Conservation (phyloP, 2,888 invertebrate species). For the Steinernema carpocapsae region DNA sequence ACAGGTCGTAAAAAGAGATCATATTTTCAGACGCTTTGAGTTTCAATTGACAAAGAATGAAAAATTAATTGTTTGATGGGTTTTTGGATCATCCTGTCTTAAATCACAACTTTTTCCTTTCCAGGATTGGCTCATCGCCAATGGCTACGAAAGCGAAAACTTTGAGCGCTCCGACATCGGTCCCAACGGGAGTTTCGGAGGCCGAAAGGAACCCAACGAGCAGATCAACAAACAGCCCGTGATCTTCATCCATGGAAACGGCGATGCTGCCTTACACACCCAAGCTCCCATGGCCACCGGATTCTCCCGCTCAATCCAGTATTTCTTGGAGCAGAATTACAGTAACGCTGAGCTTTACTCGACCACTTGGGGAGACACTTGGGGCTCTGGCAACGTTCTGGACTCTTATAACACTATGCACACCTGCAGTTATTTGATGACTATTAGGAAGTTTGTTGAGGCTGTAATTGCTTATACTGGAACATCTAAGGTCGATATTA, state of each 20-base stretch:
- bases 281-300: conserved; percentile 59
- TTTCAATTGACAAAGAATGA: no score
- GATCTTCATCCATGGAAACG: conserved; percentile 66
- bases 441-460: conserved; percentile 59
- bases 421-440: conserved; percentile 64
- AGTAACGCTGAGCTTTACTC: conserved; percentile 64
- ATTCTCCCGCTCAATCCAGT: conserved; percentile 62
- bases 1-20: no score
- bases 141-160: conserved; percentile 61
- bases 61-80: no score
- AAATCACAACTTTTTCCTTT: conserved; percentile 47
- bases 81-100: no score
- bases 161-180: conserved; percentile 67
- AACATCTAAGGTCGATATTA: conserved; percentile 65
- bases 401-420: conserved; percentile 65
- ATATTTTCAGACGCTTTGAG: no score
- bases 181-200: conserved; percentile 67
- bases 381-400: conserved; percentile 54
- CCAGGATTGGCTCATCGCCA: conserved; percentile 65
- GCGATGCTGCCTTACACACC: conserved; percentile 66
- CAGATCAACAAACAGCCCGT: conserved; percentile 62
- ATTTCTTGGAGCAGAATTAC: conserved; percentile 68
- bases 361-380: conserved; percentile 66
- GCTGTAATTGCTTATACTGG: conserved; percentile 65
- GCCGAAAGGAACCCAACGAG: conserved; percentile 55